phyloP scores from a whole-genome alignment of 1,140 invertebrate species.

The Drosophila tsacasi region DNA sequence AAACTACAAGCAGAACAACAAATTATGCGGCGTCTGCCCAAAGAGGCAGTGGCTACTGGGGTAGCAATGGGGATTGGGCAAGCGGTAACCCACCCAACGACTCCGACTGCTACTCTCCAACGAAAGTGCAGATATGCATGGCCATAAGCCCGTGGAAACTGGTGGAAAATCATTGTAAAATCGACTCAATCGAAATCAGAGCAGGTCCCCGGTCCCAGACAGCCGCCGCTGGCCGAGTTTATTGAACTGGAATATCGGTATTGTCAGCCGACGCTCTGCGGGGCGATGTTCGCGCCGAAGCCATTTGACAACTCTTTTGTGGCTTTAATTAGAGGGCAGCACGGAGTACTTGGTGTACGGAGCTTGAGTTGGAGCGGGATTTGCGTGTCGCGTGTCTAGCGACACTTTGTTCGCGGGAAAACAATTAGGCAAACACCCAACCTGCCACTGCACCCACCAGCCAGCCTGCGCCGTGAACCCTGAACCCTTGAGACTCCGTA shows the following conservation, averaged over 20 bases:
- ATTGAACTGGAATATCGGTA: slow-evolving; percentile 67
- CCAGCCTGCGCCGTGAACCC: neutral
- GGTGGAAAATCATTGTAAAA: slow-evolving; percentile 30
- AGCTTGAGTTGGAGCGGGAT: slow-evolving; percentile 10
- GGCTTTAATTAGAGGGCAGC: slow-evolving; percentile 48
- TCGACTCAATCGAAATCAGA: slow-evolving; percentile 62
- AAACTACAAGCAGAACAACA: slow-evolving; percentile 69
- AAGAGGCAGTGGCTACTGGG: slow-evolving; percentile 34
- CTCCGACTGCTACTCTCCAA: slow-evolving; percentile 1
- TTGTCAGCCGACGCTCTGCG: slow-evolving; percentile 5
- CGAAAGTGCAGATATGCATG: slow-evolving; percentile 65
- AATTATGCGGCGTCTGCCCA: slow-evolving; percentile 70
- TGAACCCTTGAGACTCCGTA: slow-evolving; percentile 12
- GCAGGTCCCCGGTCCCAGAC: slow-evolving; percentile 22
- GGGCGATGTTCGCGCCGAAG: slow-evolving; percentile 30
- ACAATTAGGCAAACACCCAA: slow-evolving; percentile 66
- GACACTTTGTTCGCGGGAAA: slow-evolving; percentile 67
- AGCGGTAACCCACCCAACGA: slow-evolving; percentile 31
- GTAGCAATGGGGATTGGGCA: slow-evolving; percentile 60
- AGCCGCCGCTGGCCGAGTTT: slow-evolving; percentile 50
- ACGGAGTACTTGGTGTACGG: slow-evolving; percentile 15
- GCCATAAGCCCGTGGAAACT: slow-evolving; percentile 43
- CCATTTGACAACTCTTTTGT: slow-evolving; percentile 61
- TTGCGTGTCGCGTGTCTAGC: slow-evolving; percentile 76
- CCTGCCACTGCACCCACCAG: slow-evolving; percentile 9